Conservation (phyloP, 2,888 invertebrate species). For the Chirona hameri region DNA sequence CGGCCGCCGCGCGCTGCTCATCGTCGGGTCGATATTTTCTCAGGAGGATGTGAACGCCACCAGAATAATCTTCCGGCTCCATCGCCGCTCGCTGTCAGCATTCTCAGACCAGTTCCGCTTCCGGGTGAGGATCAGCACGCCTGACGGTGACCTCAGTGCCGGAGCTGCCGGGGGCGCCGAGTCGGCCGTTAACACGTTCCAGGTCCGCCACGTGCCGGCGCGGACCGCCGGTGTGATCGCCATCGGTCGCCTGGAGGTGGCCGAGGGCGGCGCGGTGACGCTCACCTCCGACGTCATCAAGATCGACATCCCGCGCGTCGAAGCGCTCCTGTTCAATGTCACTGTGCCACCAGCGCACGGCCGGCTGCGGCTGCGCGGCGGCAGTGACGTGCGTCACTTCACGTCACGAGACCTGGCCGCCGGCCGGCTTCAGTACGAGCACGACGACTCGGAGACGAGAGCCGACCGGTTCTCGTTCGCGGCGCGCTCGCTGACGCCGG, state of each 20-base stretch:
- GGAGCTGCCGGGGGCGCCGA: constrained; percentile 45
- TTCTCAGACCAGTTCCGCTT: constrained; percentile 73
- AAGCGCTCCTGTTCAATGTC: constrained; percentile 67
- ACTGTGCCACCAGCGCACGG: constrained; percentile 65
- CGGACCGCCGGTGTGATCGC: constrained; percentile 50
- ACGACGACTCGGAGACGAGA: constrained; percentile 87
- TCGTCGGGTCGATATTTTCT: constrained; percentile 64
- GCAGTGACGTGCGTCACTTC: constrained; percentile 62
- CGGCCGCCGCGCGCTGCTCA: constrained; percentile 44
- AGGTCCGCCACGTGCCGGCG: constrained; percentile 49
- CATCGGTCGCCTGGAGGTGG: constrained; percentile 67
- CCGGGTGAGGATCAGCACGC: constrained; percentile 61
- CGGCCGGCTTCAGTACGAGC: constrained; percentile 76
- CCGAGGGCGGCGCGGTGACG: constrained; percentile 73
- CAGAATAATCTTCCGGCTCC: constrained; percentile 61
- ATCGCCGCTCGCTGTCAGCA: constrained; percentile 69
- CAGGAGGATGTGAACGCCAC: constrained; percentile 71
- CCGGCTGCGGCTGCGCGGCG: constrained; percentile 52
- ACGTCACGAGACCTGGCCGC: constrained; percentile 68
- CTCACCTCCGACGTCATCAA: constrained; percentile 66
- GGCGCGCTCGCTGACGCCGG: constrained; percentile 48
- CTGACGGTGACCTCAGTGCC: too few relatives aligned
- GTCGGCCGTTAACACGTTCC: constrained; percentile 44
- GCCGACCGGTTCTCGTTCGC: constrained; percentile 54
- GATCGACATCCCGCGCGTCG: constrained; percentile 62